phyloP scores from a whole-genome alignment of 1,140 invertebrate genomes.

The Leucophenga varia region DNA sequence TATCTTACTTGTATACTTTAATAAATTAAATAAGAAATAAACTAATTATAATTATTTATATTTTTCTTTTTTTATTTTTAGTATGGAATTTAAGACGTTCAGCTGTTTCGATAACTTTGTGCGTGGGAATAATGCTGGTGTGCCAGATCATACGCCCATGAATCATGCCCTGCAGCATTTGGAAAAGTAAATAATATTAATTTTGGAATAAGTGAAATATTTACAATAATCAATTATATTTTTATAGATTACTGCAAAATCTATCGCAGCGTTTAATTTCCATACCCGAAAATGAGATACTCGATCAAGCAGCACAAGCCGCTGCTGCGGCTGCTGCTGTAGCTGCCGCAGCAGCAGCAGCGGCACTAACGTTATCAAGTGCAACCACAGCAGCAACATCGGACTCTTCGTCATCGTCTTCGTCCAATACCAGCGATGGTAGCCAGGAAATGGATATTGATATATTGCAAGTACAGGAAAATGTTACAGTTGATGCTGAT shows the following conservation, averaged over 20 bases:
- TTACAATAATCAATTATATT: not conserved
- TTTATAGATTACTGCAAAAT: conserved; percentile 60
- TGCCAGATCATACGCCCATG: conserved; percentile 70
- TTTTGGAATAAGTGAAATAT: not conserved
- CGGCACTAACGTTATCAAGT: conserved; percentile 37
- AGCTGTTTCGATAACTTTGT: conserved; percentile 89
- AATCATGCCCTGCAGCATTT: conserved; percentile 71
- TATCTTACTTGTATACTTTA: conserved; percentile 2
- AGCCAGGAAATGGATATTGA: conserved; percentile 61
- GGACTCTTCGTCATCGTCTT: conserved; percentile 28
- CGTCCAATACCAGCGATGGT: conserved; percentile 32
- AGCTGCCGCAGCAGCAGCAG: conserved; percentile 39
- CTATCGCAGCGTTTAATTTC: conserved; percentile 61
- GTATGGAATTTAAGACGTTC: conserved; percentile 79
- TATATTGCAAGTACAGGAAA: conserved; percentile 59
- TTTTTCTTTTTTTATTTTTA: conserved; percentile 46
- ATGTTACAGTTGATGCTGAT: conserved; percentile 51
- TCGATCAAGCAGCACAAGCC: conserved; percentile 42
- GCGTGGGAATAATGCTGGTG: conserved; percentile 70
- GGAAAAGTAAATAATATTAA: conserved; percentile 58
- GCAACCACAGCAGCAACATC: conserved; percentile 32
- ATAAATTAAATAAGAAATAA: too few relatives aligned
- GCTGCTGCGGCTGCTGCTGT: conserved; percentile 43
- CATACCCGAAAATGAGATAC: conserved; percentile 59
- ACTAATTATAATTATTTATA: conserved; percentile 2